Conservation (phyloP, 2,113 vertebrate species). For the Emydocephalus ijimae region DNA sequence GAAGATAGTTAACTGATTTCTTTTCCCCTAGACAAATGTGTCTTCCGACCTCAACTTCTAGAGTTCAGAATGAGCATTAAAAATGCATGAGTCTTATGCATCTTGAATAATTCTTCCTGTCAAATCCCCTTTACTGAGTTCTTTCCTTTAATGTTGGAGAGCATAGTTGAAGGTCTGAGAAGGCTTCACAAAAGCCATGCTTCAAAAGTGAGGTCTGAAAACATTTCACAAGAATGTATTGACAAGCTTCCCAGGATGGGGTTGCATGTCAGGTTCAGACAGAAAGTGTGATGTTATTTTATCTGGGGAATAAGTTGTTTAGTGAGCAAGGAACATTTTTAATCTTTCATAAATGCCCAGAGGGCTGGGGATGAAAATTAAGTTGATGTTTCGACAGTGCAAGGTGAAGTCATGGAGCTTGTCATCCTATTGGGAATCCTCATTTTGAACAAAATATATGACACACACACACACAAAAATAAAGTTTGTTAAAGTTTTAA, state of each 20-base stretch:
- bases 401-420: not conserved
- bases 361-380: not conserved
- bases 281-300: not conserved
- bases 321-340: not conserved
- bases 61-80: constrained; percentile 49
- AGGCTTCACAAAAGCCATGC: not conserved
- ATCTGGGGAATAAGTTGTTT: not conserved
- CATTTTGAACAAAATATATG: not conserved
- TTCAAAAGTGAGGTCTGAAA: constrained; percentile 4
- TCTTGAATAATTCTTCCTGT: constrained; percentile 46
- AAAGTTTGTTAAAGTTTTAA: too few species aligned
- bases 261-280: not conserved
- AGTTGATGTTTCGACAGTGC: not conserved
- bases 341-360: not conserved
- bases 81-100: constrained; percentile 54
- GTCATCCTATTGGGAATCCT: not conserved
- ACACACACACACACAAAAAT: too few species aligned
- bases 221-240: constrained; percentile 2
- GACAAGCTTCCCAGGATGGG: constrained; percentile 3
- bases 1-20: constrained; percentile 7
- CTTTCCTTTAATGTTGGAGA: constrained; percentile 29
- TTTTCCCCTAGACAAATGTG: not conserved
- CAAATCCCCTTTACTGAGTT: constrained; percentile 34
- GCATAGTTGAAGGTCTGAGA: not conserved
- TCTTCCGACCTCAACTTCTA: constrained; percentile 35